Evolutionary conservation across 2,888 invertebrate species (phyloP).

Genomic region (Eilema depressum): DNA sequence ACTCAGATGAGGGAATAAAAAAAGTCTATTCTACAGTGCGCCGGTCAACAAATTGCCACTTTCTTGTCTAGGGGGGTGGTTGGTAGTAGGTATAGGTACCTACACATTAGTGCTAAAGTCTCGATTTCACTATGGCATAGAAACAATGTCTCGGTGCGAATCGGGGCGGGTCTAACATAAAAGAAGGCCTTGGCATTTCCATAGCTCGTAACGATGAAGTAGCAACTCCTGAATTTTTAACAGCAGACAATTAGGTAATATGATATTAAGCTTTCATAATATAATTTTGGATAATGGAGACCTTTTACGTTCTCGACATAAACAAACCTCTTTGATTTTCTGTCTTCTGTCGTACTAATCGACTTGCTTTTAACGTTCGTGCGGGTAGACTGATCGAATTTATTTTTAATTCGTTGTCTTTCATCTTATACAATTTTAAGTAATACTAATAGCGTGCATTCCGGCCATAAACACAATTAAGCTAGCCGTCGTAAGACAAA

Average conservation of each 20-base stretch:
- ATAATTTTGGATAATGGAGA: no score
- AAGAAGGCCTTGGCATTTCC: slow-evolving; percentile 43
- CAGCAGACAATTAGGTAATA: neutral
- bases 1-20: no score
- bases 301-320: neutral
- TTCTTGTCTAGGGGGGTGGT: no score
- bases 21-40: no score
- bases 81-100: no score
- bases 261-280: no score
- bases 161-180: slow-evolving; percentile 27
- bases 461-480: no score
- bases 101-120: neutral
- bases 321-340: neutral
- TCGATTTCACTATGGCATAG: neutral
- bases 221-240: neutral
- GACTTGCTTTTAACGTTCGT: neutral
- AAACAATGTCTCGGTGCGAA: slow-evolving; percentile 26
- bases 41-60: no score
- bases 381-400: neutral
- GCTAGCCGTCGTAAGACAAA: no score
- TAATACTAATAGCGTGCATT: no score
- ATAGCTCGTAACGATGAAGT: slow-evolving; percentile 6
- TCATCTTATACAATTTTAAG: no score
- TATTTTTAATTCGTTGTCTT: no score
- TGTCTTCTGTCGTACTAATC: neutral